phyloP scores from a whole-genome alignment of 2,888 invertebrate genomes.

The Drosophila niveifrons region DNA sequence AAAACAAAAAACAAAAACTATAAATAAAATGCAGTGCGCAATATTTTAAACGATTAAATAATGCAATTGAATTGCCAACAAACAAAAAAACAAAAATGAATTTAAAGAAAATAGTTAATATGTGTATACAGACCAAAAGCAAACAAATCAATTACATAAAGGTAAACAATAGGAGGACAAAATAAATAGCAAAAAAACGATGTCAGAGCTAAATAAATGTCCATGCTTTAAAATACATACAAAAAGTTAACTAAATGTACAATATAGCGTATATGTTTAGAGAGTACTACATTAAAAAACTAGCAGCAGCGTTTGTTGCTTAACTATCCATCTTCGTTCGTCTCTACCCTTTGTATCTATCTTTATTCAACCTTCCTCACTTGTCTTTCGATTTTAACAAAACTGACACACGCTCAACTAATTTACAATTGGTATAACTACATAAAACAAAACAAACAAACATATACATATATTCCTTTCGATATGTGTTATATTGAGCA shows the following conservation, averaged over 20 bases:
- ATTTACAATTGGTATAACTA: slow-evolving; percentile 39
- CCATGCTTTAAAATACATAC: slow-evolving; percentile 70
- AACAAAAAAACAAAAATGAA: slow-evolving; percentile 3
- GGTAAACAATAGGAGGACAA: slow-evolving; percentile 57
- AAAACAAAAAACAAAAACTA: slow-evolving; percentile 17
- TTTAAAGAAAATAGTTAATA: slow-evolving; percentile 17
- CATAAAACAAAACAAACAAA: slow-evolving; percentile 6
- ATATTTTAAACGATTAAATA: slow-evolving; percentile 46
- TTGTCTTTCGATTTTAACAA: slow-evolving; percentile 8
- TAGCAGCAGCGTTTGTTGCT: slow-evolving; percentile 22
- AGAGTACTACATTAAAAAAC: slow-evolving; percentile 7
- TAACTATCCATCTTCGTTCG: slow-evolving; percentile 15
- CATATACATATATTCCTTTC: slow-evolving; percentile 35
- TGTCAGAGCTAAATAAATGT: slow-evolving; percentile 48
- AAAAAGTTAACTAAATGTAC: slow-evolving; percentile 77
- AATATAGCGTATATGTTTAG: slow-evolving; percentile 45
- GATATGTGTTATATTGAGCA: slow-evolving; percentile 44
- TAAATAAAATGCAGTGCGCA: slow-evolving; percentile 41
- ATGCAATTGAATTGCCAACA: slow-evolving; percentile 58
- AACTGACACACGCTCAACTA: slow-evolving; percentile 39
- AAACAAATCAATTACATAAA: slow-evolving; percentile 58
- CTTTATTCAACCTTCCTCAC: slow-evolving; percentile 17
- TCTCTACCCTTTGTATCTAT: slow-evolving; percentile 19
- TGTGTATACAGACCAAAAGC: slow-evolving; percentile 21
- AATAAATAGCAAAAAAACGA: slow-evolving; percentile 24